Base-by-base conservation (phyloP, 2,888 invertebrate genomes). In the Pilophorus perplexus region DNA sequence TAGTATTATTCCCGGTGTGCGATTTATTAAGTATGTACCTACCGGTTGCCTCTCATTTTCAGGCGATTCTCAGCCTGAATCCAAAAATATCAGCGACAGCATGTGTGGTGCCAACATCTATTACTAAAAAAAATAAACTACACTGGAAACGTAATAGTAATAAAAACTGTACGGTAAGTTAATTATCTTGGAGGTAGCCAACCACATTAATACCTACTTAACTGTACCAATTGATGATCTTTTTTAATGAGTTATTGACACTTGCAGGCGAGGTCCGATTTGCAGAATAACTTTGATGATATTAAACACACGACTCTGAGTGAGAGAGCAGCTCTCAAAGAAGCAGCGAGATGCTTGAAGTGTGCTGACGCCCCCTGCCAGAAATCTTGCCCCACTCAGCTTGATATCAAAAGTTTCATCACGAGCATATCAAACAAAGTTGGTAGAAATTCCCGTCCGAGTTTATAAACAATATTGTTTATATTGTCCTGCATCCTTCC, bases 311-410 rank as follows among this genome's bases (percentile, higher is more conserved):
- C 97, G 1, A 98, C 98, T 0, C 76, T 99, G 46, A 95, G 96
- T 64, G 98, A 99, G 78, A 84, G 98, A 14, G 97, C 90, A 0
- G 98, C 98, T 0, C 79, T 99, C 33, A 85, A 82, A 71, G 97
- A 97, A 78, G 92, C 96, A 0, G 85, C 88, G 0, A 81, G 94
- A 54, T 94, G 94, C 74, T 80, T 94, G 18, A 94, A 94, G 77
- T 94, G 94, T 76, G 93, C 90, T 0, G 97, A 98, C 78, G 96
- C 97, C 0, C 97, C 97, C 0, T 98, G 98, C 75, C 98, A 98
- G 79, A 98, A 98, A 78, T 93, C 95, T 1, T 99, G 99, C 72
- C 99, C 99, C 0, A 99, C 98, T 0, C 96, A 98, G 78, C 80
- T 99, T 68, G 98, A 99, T 75, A 85, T 99, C 70, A 99, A 99